A percentile compares a stretch with the other conserved stretches of the same genome.
These are phyloP conservation scores for Dendrophyllia cribrosa DNA, from an alignment of 64 coral and sea anemone genomes.

Conservation along the genomic window DNA sequence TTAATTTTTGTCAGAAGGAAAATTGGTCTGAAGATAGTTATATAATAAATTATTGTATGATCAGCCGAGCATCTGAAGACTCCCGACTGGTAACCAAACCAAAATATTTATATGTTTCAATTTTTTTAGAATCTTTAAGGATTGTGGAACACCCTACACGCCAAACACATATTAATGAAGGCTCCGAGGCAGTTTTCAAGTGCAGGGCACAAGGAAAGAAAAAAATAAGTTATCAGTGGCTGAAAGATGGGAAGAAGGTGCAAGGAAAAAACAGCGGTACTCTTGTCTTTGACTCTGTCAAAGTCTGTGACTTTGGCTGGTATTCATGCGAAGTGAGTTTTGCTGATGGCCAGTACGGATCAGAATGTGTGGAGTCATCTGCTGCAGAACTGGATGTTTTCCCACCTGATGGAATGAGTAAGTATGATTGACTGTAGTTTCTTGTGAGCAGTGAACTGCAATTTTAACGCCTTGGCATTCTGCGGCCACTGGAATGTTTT, in stretches of 20 bases:
- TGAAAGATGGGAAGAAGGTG: neutral
- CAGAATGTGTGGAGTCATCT: neutral
- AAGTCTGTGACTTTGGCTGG: neutral
- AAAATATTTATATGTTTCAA: neutral
- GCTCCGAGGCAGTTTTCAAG: neutral
- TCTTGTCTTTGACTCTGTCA: neutral
- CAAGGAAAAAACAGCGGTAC: neutral
- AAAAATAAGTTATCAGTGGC: neutral
- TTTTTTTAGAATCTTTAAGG: neutral
- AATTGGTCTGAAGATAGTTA: too few relatives aligned
- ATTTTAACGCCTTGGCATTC: too few relatives aligned
- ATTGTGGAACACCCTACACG: neutral
- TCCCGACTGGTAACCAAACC: too few relatives aligned
- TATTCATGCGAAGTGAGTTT: neutral
- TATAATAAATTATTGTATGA: too few relatives aligned
- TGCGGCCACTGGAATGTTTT: too few relatives aligned
- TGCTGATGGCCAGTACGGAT: neutral
- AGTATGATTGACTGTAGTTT: neutral
- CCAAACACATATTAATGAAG: neutral
- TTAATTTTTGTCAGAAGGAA: too few relatives aligned
- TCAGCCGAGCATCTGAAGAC: too few relatives aligned
- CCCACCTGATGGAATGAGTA: slow-evolving; percentile 15
- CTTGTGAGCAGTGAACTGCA: too few relatives aligned
- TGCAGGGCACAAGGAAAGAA: neutral
- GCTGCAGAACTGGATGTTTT: neutral